Percentiles rank a stretch among this genome's conserved stretches.
Evolutionary conservation across 2,797 vertebrate genomes (phyloP).

Genomic region (Phalanger gymnotis): DNA sequence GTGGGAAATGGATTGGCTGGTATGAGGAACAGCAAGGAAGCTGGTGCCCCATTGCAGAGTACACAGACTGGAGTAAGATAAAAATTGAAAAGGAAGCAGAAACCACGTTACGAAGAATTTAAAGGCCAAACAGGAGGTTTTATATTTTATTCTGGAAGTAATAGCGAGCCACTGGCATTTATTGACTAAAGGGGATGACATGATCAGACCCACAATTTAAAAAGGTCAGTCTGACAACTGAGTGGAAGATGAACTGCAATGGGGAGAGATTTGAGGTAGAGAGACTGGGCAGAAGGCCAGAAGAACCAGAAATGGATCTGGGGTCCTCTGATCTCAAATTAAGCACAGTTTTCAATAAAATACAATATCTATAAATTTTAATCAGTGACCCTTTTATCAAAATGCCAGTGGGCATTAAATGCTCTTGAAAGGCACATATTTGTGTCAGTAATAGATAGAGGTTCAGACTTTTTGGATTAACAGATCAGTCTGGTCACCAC

Average conservation of each 20-base stretch:
- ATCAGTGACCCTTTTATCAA: conserved; percentile 11
- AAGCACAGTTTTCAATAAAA: background rate
- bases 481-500: background rate
- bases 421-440: background rate
- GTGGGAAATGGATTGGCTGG: too few species aligned
- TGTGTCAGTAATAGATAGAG: background rate
- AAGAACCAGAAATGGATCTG: background rate
- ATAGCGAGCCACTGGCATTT: background rate
- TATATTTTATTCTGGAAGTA: background rate
- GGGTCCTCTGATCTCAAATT: background rate
- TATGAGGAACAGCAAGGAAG: background rate
- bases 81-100: background rate
- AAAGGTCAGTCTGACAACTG: background rate
- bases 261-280: background rate
- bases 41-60: background rate
- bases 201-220: background rate
- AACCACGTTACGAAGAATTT: background rate
- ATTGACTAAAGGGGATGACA: background rate
- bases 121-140: background rate
- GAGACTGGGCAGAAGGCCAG: background rate
- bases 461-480: background rate
- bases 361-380: background rate
- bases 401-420: background rate
- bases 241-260: background rate
- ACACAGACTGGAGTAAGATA: background rate